Evolutionary conservation across 2,113 vertebrate species (phyloP).

Genomic region (Hydropotes inermis): DNA sequence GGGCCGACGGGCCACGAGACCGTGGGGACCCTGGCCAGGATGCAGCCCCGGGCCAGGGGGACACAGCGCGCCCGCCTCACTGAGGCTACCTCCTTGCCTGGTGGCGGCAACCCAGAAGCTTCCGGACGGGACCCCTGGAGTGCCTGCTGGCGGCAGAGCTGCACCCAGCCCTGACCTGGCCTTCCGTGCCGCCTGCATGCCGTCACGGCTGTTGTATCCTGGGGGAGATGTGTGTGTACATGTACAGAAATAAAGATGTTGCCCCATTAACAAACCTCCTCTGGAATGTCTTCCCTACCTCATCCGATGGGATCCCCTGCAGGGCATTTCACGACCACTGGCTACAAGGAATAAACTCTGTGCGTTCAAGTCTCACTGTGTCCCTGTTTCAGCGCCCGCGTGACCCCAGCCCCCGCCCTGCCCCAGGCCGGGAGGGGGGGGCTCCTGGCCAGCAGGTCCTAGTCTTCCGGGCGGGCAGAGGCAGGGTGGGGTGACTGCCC

Average conservation of each 20-base stretch:
- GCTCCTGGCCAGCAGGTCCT: background rate
- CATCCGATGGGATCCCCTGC: constrained; percentile 45
- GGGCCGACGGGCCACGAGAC: background rate
- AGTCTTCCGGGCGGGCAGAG: background rate
- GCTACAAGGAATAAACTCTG: constrained; percentile 27
- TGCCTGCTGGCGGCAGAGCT: constrained; percentile 83
- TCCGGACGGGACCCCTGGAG: constrained; percentile 61
- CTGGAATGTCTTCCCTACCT: constrained; percentile 75
- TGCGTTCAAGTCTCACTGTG: background rate
- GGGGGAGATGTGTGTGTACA: constrained; percentile 85
- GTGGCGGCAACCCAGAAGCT: constrained; percentile 57
- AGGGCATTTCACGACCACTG: constrained; percentile 51
- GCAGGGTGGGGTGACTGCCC: background rate
- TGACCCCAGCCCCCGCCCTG: background rate
- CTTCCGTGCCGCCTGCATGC: constrained; percentile 86
- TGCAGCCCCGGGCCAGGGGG: fast-evolving
- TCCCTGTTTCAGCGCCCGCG: background rate
- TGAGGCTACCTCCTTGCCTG: background rate
- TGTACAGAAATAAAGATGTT: constrained; percentile 87
- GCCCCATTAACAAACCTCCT: constrained; percentile 76
- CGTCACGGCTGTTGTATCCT: constrained; percentile 84
- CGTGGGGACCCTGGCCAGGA: background rate
- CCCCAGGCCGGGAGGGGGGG: background rate
- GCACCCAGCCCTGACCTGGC: constrained; percentile 81
- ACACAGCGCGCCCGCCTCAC: fast-evolving